Evolutionary conservation across 2,888 invertebrate genomes (phyloP).

Genomic region (Euzophera pinguis): DNA sequence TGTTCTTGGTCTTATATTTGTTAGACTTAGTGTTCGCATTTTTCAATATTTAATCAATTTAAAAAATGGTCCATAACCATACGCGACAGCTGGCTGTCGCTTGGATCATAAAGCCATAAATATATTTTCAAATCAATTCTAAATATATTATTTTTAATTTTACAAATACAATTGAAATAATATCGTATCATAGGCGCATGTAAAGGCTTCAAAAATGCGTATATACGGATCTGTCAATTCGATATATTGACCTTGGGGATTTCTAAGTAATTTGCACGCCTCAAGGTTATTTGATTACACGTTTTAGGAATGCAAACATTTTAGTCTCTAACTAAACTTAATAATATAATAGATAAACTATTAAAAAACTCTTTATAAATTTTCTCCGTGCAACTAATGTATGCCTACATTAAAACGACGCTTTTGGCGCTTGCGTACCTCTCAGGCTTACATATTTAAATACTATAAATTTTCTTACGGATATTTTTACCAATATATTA

Average conservation of each 20-base stretch:
- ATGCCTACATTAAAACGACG: constrained; percentile 28
- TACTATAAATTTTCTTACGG: background rate
- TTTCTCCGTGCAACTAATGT: constrained; percentile 23
- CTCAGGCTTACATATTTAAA: constrained; percentile 7
- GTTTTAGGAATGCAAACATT: constrained; percentile 15
- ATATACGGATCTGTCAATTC: background rate
- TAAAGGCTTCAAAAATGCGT: background rate
- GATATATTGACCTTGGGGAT: constrained; percentile 1
- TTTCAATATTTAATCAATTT: too few relatives aligned
- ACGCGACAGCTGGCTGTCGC: too few relatives aligned
- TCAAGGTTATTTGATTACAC: constrained; percentile 13
- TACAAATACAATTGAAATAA: too few relatives aligned
- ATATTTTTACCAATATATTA: background rate
- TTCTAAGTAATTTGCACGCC: constrained; percentile 8
- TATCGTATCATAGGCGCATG: background rate
- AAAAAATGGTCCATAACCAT: too few relatives aligned
- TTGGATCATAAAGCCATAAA: too few relatives aligned
- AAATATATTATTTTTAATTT: too few relatives aligned
- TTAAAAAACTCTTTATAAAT: background rate
- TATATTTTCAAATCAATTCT: too few relatives aligned
- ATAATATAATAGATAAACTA: background rate
- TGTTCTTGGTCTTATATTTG: too few relatives aligned
- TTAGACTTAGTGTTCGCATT: too few relatives aligned
- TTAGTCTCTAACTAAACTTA: background rate
- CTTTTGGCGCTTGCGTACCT: constrained; percentile 46